Base-by-base conservation (phyloP, 2,888 invertebrate genomes). In the Drosophila formosana region DNA sequence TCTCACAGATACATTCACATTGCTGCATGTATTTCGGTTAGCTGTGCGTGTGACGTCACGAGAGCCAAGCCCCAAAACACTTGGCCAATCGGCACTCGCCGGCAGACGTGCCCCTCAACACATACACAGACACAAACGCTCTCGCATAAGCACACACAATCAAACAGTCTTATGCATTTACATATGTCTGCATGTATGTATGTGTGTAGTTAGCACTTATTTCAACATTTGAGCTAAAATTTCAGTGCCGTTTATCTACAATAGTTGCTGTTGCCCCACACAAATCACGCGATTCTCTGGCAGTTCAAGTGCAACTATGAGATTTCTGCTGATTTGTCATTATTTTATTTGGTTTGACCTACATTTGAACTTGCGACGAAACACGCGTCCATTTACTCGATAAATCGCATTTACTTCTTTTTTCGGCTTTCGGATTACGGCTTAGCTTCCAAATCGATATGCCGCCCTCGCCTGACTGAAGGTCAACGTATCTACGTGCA, bases 21-120 rank as follows among this genome's bases (percentile, higher is more conserved):
- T 26, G 47, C 13, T 41, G 37, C 47, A 55, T 37, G 34, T 67
- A 49, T 68, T 46, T 63, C 55, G 39, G 72, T 50, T 67, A 13
- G 55, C 5, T 63, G 68, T 61, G 72, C 50, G 61, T 66, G 73
- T 88, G 89, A 90, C 90, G 90, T 90, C 90, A 90, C 72, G 45
- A 45, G 55, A 74, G 88, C 86, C 90, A 83, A 85, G 90, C 90
- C 90, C 90, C 89, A 89, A 85, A 89, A 77, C 70, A 64, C 47
- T 75, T 74, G 64, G 66, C 90, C 90, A 90, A 90, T 90, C 72
- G 74, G 79, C 76, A 45, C 32, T 8, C 45, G 25, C n/a, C 34
- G 4, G 47, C 50, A 63, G 79, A 58, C 85, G 87, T 71, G 89
- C 84, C 84, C 66, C 78, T 57, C 47, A 41, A 30, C 39, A 55